Conservation (phyloP, 2,797 vertebrate genomes). For the Cossypha caffra region DNA sequence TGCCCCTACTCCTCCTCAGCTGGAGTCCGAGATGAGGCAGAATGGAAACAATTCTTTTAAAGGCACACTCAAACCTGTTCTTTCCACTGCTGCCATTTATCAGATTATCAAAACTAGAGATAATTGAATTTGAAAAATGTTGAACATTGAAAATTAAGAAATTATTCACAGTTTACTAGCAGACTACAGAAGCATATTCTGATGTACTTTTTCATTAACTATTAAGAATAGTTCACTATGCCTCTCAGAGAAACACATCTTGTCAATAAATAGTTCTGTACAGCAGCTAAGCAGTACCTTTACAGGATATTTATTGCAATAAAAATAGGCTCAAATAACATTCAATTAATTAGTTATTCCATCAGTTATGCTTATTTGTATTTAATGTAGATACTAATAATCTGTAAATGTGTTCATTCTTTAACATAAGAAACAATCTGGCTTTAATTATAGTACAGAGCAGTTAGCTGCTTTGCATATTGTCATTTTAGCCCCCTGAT, state of each 20-base stretch:
- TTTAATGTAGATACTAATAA: not conserved
- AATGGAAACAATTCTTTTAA: not conserved
- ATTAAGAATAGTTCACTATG: not conserved
- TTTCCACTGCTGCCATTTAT: not conserved
- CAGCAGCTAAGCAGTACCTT: not conserved
- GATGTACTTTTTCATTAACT: not conserved
- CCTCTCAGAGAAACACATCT: not conserved
- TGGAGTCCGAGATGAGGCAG: not conserved
- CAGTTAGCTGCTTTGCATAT: not conserved
- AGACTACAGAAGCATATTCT: not conserved
- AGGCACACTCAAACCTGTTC: not conserved
- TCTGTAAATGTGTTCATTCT: not conserved
- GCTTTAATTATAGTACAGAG: slow-evolving; percentile 1
- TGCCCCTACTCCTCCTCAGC: not conserved
- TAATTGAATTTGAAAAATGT: not conserved
- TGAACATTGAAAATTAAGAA: not conserved
- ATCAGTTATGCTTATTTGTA: not conserved
- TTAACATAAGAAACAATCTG: not conserved
- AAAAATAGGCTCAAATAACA: not conserved
- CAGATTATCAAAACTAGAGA: not conserved
- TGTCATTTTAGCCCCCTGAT: not conserved
- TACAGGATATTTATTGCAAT: not conserved
- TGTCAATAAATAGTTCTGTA: not conserved
- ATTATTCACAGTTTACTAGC: not conserved
- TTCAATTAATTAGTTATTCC: not conserved